These are phyloP conservation scores for Scrobipalpa atriplicella DNA, from an alignment of 2,888 invertebrate genomes.

Conservation along the genomic window DNA sequence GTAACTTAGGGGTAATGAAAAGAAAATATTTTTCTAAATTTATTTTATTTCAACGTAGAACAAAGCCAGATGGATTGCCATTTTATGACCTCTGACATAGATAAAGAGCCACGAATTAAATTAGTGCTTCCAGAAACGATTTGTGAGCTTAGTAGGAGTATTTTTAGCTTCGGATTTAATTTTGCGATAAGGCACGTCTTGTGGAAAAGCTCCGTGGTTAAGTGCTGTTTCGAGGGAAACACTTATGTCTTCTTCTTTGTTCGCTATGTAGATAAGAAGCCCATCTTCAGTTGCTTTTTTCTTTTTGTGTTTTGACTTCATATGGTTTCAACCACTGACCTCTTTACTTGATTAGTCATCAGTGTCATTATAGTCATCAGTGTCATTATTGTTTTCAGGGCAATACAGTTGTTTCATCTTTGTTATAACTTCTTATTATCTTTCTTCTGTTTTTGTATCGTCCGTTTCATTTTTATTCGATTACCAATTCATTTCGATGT, in stretches of 20 bases:
- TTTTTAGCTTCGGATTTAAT: constrained; percentile 12
- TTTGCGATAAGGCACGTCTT: constrained; percentile 12
- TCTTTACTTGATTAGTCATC: not conserved
- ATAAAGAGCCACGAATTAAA: not conserved
- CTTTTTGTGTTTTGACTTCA: not conserved
- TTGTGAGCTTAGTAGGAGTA: not conserved
- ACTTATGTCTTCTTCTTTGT: constrained; percentile 5
- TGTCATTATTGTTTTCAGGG: too few relatives aligned
- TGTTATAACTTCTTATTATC: too few relatives aligned
- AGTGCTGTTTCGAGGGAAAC: constrained; percentile 1
- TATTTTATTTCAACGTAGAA: not conserved
- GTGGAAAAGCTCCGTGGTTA: constrained; percentile 6
- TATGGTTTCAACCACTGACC: not conserved
- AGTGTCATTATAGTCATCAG: too few relatives aligned
- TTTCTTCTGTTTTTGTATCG: too few relatives aligned
- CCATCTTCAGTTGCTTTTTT: not conserved
- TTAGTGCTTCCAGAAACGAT: not conserved
- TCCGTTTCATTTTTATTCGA: too few relatives aligned
- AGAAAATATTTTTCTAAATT: not conserved
- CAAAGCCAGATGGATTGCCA: not conserved
- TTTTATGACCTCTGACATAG: not conserved
- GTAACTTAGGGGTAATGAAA: not conserved
- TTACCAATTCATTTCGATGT: too few relatives aligned
- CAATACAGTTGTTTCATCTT: too few relatives aligned
- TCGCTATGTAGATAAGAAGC: not conserved